phyloP scores from a whole-genome alignment of 2,797 vertebrate genomes.

The Halcyon leucocephala region DNA sequence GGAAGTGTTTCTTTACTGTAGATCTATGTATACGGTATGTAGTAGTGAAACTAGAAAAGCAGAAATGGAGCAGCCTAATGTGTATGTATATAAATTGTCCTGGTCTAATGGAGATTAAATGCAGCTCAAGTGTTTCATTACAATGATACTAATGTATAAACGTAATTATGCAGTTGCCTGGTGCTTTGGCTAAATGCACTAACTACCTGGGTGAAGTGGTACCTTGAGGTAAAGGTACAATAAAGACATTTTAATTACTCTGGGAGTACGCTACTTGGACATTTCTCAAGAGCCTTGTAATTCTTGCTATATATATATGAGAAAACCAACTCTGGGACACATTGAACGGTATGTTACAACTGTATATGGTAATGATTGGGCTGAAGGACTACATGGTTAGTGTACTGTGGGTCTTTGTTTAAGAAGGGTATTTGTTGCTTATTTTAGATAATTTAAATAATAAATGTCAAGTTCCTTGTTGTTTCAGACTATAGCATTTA shows the following conservation, averaged over 20 bases:
- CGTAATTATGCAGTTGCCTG: background rate
- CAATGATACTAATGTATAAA: background rate
- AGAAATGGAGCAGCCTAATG: background rate
- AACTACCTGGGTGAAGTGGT: background rate
- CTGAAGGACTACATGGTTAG: background rate
- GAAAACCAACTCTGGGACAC: background rate
- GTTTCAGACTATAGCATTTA: background rate
- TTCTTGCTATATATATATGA: background rate
- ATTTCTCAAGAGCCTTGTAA: background rate
- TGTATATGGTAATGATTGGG: background rate
- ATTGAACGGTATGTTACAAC: background rate
- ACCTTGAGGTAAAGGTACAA: background rate
- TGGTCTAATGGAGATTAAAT: background rate
- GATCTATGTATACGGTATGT: background rate
- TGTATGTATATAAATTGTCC: background rate
- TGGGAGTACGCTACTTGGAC: fast-evolving
- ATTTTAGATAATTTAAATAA: background rate
- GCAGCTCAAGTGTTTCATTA: background rate
- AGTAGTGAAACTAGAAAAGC: background rate
- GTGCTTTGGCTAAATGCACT: background rate
- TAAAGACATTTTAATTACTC: background rate
- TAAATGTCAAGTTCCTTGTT: background rate
- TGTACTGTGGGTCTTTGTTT: background rate
- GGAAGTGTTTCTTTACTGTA: background rate
- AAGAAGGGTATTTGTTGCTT: background rate